These are phyloP conservation scores for Teleopsis dalmanni DNA, from an alignment of 1,140 invertebrate species.

Conservation along the genomic window DNA sequence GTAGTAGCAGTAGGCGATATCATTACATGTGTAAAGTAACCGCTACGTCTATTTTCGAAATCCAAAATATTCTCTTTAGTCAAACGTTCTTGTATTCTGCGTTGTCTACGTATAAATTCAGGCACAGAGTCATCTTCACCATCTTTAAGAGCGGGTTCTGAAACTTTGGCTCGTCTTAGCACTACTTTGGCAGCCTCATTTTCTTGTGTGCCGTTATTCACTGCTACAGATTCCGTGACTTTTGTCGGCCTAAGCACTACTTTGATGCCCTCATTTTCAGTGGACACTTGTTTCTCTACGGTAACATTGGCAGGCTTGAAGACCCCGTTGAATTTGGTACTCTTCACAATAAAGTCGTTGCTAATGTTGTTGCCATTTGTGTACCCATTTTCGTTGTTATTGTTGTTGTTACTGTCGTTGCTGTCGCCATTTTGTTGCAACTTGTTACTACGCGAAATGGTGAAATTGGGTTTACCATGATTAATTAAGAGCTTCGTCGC, in stretches of 20 bases:
- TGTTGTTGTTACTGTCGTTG: slow-evolving; percentile 19
- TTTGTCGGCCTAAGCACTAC: neutral
- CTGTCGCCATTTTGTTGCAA: slow-evolving; percentile 26
- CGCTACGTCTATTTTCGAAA: slow-evolving; percentile 38
- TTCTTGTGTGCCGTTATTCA: slow-evolving; percentile 16
- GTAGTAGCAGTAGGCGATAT: slow-evolving; percentile 39
- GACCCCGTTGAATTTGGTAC: slow-evolving; percentile 39
- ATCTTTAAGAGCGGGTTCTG: slow-evolving; percentile 18
- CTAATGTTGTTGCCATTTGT: slow-evolving; percentile 4
- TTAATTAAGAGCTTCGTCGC: slow-evolving; percentile 38
- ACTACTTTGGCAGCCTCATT: slow-evolving; percentile 36
- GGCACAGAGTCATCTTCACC: slow-evolving; percentile 32
- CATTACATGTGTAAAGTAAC: slow-evolving; percentile 40
- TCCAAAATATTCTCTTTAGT: slow-evolving; percentile 41
- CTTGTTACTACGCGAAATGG: slow-evolving; percentile 30
- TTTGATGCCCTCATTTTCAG: slow-evolving; percentile 3
- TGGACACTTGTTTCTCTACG: slow-evolving; percentile 17
- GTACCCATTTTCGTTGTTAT: slow-evolving; percentile 17
- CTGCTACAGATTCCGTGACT: slow-evolving; percentile 4
- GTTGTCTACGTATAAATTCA: slow-evolving; percentile 35
- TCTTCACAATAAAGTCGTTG: slow-evolving; percentile 5
- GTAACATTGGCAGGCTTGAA: slow-evolving; percentile 32
- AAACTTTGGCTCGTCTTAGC: slow-evolving; percentile 20
- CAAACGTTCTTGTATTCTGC: slow-evolving; percentile 38
- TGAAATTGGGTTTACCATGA: slow-evolving; percentile 43